Evolutionary conservation across 2,888 invertebrate species (phyloP), one percentile per base, ranked within the genome.

Genomic region (Callyntrura sp.): DNA sequence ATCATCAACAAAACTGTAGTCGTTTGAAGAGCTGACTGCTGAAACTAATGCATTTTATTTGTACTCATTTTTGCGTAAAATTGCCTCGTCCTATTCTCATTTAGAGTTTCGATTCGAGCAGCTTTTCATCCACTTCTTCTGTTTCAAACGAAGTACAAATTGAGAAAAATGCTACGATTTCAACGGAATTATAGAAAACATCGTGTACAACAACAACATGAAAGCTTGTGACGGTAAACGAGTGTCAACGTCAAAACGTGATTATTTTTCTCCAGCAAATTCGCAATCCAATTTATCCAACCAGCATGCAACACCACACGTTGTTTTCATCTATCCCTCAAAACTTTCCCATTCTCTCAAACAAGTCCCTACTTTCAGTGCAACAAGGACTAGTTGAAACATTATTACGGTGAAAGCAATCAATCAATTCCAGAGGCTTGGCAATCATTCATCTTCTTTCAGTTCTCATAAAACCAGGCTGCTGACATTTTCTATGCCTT

Each of bases 391-490:
- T 48, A 60, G 76, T 62, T 73, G 76, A 62, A 86, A 86, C 68
- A 76, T 86, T 23, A 57, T 79, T 79, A 86, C 20, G 28, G 73
- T 73, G 73, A 73, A 73, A 73, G 73, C 48, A 73, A 73, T 73
- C 86, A 86, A 86, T 86, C 86, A 86, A 86, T 68, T 86, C 78
- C 79, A 79, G 86, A 48, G 48, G 25, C 57, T 73, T 57, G 43
- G 60, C 76, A 85, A 85, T 85, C 85, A 60, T 76, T 85, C 85
- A 85, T 85, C 55, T 70, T 73, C 70, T 70, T 83, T 68, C 82
- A 8, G 17, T 23, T n/a, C 35, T 68, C 35, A 25, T 68, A n/a
- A 35, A 3, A 14, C 68, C 9, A 35, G n/a, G 14, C 20, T 68
- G 35, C 35, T 68, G 68, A 68, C 68, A 35, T 35, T 9, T 68